Conservation (phyloP, 1,140 invertebrate genomes). For the Caligus rogercresseyi region DNA sequence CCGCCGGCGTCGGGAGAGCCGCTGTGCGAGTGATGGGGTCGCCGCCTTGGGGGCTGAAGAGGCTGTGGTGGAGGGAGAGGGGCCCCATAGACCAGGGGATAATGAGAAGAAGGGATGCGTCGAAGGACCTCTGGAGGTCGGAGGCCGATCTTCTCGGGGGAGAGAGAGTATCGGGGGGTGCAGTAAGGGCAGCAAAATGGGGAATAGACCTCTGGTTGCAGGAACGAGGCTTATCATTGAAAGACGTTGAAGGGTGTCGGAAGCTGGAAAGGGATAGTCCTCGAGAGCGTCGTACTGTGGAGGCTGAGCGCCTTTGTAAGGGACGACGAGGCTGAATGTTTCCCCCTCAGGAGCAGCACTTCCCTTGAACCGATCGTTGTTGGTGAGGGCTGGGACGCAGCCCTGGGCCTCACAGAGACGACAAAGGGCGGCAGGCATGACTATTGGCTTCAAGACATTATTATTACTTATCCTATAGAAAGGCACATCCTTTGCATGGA, state of each 20-base stretch:
- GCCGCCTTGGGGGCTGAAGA: not conserved
- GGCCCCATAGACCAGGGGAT: not conserved
- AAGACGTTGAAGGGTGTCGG: not conserved
- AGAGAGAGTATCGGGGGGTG: conserved; percentile 3
- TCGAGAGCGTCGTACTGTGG: not conserved
- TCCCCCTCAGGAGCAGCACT: not conserved
- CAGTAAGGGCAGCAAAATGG: not conserved
- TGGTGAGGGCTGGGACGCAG: not conserved
- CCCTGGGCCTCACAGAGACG: not conserved
- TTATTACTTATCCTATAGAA: too few relatives aligned
- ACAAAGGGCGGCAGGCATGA: not conserved
- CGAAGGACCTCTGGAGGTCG: not conserved
- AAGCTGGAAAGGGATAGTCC: not conserved
- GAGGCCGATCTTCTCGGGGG: conserved; percentile 1
- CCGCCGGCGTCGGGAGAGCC: not conserved
- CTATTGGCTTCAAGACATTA: too few relatives aligned
- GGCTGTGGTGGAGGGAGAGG: not conserved
- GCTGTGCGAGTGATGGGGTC: not conserved
- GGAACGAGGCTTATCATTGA: not conserved
- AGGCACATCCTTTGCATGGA: not conserved
- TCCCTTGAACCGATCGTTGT: not conserved
- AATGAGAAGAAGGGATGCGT: not conserved
- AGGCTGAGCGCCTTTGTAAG: not conserved
- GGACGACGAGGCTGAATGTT: not conserved
- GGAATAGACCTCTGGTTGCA: too few relatives aligned